Percentiles rank a stretch among this genome's conserved stretches.
phyloP scores from a whole-genome alignment of 2,888 invertebrate species.

The Bugulina stolonifera region DNA sequence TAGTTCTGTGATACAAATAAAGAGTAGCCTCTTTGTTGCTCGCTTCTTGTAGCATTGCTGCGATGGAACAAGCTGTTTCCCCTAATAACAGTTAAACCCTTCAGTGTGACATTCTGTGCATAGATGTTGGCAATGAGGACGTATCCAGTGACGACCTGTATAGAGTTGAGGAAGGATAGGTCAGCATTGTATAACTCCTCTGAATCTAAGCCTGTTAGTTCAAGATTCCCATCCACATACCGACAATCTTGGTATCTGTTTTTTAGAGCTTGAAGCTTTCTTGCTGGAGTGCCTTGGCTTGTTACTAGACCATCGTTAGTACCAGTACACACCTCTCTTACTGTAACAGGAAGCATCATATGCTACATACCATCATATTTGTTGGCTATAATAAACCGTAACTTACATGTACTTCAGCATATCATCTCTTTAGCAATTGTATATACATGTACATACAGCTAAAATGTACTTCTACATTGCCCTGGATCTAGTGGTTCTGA shows the following conservation, averaged over 20 bases:
- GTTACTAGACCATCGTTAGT: neutral
- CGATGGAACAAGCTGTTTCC: constrained; percentile 81
- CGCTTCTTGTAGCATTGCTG: neutral
- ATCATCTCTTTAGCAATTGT: too few relatives aligned
- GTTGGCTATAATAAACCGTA: too few relatives aligned
- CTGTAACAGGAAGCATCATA: neutral
- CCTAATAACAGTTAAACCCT: constrained; percentile 84
- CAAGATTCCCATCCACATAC: constrained; percentile 95
- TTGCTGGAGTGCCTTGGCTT: neutral
- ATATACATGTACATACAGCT: too few relatives aligned
- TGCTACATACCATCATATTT: too few relatives aligned
- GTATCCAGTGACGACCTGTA: constrained; percentile 88
- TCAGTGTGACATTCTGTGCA: constrained; percentile 74
- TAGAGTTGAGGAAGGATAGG: constrained; percentile 83
- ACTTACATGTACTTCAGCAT: too few relatives aligned
- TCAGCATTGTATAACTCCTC: constrained; percentile 64
- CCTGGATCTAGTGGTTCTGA: too few relatives aligned
- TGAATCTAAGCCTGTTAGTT: constrained; percentile 77
- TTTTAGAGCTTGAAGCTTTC: neutral
- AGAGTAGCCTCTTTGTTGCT: constrained; percentile 35
- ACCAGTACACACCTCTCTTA: constrained; percentile 1
- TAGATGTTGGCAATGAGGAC: constrained; percentile 89
- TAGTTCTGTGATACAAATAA: constrained; percentile 44
- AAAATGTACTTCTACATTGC: too few relatives aligned
- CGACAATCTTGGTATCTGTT: constrained; percentile 87